Base-by-base conservation (phyloP, 2,797 vertebrate species). In the Rhabdomys pumilio region DNA sequence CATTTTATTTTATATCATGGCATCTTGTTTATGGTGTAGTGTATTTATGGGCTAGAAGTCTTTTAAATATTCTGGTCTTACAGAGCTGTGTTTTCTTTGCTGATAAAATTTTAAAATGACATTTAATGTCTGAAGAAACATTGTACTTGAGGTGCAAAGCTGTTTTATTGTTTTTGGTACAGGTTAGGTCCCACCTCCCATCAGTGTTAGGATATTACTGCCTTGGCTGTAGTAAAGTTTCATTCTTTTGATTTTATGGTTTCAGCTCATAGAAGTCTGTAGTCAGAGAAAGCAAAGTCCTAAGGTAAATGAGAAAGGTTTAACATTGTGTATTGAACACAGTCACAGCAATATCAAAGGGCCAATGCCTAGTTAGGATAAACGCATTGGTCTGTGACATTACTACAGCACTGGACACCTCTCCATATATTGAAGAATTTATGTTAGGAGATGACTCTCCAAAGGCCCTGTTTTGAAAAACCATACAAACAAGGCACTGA, bases 101-200 rank as follows among this genome's bases (percentile, higher is more conserved):
- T 87, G 95, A 94, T 97, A 91, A 97, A 96, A 96, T 77, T 97
- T 98, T 96, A 90, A 97, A 97, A 79, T 93, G 96, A 91, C 76
- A 97, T 96, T 96, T 96, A 93, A 91, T 96, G 69, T 94, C 95
- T 96, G 91, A 94, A 96, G 89, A 96, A 97, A 96, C 93, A 95
- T 61, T 91, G 89, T 41, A 95, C 75, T 95, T 97, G 93, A 91
- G 91, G 38, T 95, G 4, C 67, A 97, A 95, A 89, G 55, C 86
- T 96, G 63, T 95, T 97, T 96, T 94, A 95, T 92, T 98, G 92
- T 93, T 95, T 87, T 94, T 95, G 47, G 81, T 97, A 91, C 9
- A 92, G 89, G 85, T 92, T 95, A 92, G 67, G 26, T 47, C 20
- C 61, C 9, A 4, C 63, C 19, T n/a, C 20, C 57, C 15, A 90